Base-by-base conservation (phyloP, 2,797 vertebrate genomes). In the Paratrypauchen microcephalus region DNA sequence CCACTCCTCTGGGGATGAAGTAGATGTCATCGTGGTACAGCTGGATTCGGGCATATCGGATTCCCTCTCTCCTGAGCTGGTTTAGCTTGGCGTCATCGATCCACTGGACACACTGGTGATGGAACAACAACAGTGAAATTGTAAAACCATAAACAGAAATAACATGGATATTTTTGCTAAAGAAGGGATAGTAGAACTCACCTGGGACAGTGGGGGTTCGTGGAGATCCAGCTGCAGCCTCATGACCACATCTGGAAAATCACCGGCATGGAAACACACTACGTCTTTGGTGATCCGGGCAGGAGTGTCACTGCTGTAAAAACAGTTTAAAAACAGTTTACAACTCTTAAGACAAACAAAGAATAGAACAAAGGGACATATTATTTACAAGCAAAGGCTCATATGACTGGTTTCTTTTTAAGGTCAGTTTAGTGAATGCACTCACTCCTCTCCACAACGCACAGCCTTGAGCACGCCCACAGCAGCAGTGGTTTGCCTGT, bases 51-150 rank as follows among this genome's bases (percentile, higher is more conserved):
- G 97, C 97, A 56, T 99, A 99, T 64, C 98, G 95, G 88, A 99
- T 98, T 69, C 98, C 97, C 91, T 99, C 98, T 73, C 98, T 95
- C 89, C 98, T 92, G 75, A 99, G 91, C 73, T 99, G 98, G 91
- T 99, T 99, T 60, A 99, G 95, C 88, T 99, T 99, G 79, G 98
- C 98, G 50, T 99, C 98, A 63, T 99, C 98, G 55, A 99, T 96
- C 98, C 98, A 99, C 82, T 99, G 91, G 0, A 91, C 89, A 45
- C 91, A 92, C 91, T 91, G 84, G 30, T 52, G 64, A 78, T 66
- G 19, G 28, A 76, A 26, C 39, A 70, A 71, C 47, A 0, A 18
- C 61, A 23, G 23, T 30, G 74, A 24, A 26, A 12, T 61, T 47
- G 39, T 47, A 5, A 23, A 8, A 41, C 18, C 39, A 47, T 13